phyloP scores from a whole-genome alignment of 2,888 invertebrate genomes.

The Ceraclea dissimilis region DNA sequence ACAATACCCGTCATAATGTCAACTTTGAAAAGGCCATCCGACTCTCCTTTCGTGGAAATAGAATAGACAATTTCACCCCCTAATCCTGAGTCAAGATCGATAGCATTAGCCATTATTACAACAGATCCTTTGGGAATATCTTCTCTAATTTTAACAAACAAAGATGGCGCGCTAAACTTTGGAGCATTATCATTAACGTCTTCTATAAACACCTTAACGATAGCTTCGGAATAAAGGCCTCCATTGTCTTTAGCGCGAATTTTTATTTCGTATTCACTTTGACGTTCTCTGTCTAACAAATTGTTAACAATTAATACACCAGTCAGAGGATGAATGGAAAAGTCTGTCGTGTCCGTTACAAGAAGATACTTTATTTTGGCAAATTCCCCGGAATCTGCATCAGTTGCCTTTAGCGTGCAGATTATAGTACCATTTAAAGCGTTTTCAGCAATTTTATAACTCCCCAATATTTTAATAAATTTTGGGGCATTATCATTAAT shows the following conservation, averaged over 20 bases:
- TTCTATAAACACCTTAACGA: constrained; percentile 72
- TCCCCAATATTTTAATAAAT: constrained; percentile 74
- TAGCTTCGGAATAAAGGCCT: constrained; percentile 70
- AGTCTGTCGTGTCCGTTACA: constrained; percentile 69
- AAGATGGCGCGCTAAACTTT: constrained; percentile 66
- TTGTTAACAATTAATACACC: constrained; percentile 73
- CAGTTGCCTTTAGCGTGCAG: constrained; percentile 74
- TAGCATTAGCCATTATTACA: constrained; percentile 70
- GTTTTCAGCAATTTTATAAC: constrained; percentile 79
- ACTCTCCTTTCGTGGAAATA: constrained; percentile 58
- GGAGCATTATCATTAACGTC: constrained; percentile 91
- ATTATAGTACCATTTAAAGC: constrained; percentile 80
- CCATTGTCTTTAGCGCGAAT: constrained; percentile 76
- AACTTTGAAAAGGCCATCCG: constrained; percentile 69
- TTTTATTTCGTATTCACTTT: constrained; percentile 69
- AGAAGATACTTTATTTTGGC: constrained; percentile 66
- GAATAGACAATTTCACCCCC: constrained; percentile 77
- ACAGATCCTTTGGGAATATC: constrained; percentile 85
- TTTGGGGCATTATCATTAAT: constrained; percentile 88
- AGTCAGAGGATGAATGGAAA: constrained; percentile 65
- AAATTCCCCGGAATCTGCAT: constrained; percentile 77
- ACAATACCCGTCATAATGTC: constrained; percentile 82
- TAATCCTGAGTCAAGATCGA: constrained; percentile 77
- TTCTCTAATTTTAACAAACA: constrained; percentile 78
- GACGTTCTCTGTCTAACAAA: constrained; percentile 77